Evolutionary conservation across 2,888 invertebrate species (phyloP).

Genomic region (Drosophila suboccidentalis): DNA sequence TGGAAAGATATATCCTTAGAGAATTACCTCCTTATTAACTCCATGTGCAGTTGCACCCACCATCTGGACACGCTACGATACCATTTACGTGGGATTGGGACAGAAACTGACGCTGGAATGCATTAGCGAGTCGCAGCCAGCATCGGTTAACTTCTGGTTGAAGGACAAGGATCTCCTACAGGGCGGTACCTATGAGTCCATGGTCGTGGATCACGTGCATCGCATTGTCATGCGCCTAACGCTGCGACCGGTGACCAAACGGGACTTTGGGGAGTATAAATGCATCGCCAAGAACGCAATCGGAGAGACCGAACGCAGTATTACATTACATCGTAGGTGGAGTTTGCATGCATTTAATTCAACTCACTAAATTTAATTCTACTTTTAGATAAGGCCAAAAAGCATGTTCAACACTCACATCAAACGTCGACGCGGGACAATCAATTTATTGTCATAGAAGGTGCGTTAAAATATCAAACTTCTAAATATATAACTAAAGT

Average conservation of each 20-base stretch:
- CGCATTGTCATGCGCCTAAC: slow-evolving; percentile 91
- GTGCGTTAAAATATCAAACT: slow-evolving; percentile 43
- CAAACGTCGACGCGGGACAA: slow-evolving; percentile 78
- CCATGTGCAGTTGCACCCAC: slow-evolving; percentile 85
- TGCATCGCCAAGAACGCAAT: slow-evolving; percentile 93
- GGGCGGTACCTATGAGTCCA: slow-evolving; percentile 85
- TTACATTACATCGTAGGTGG: slow-evolving; percentile 80
- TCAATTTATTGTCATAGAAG: slow-evolving; percentile 83
- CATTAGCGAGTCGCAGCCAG: slow-evolving; percentile 84
- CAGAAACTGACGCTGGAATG: slow-evolving; percentile 84
- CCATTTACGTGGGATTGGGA: slow-evolving; percentile 83
- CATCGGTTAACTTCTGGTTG: slow-evolving; percentile 85
- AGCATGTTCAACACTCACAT: slow-evolving; percentile 79
- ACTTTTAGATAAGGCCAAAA: slow-evolving; percentile 81
- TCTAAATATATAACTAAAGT: background rate
- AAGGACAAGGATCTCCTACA: slow-evolving; percentile 84
- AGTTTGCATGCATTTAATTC: background rate
- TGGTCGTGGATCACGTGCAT: slow-evolving; percentile 90
- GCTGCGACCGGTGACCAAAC: slow-evolving; percentile 88
- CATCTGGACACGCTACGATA: slow-evolving; percentile 83
- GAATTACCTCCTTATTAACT: slow-evolving; percentile 32
- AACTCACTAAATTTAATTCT: background rate
- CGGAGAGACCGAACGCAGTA: slow-evolving; percentile 87
- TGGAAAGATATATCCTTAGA: background rate
- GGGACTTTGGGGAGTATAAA: slow-evolving; percentile 92